Conservation (phyloP, 2,888 invertebrate species). For the Philereme vetulata region DNA sequence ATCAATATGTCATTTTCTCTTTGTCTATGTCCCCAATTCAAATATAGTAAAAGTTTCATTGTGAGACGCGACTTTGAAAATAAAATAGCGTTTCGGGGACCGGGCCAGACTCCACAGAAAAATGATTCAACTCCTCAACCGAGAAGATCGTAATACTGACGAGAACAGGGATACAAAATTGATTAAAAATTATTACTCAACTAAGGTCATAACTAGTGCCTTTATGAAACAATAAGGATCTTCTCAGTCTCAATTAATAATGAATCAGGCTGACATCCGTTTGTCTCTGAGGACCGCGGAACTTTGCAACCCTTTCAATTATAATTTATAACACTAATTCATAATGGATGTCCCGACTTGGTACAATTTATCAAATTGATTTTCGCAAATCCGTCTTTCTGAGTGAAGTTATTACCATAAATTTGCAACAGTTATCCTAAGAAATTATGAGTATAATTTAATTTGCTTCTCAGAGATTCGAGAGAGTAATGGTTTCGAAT, state of each 20-base stretch:
- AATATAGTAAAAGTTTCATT: too few species aligned
- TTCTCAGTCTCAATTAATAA: constrained; percentile 70
- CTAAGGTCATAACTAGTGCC: too few species aligned
- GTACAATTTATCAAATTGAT: constrained; percentile 81
- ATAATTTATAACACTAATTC: constrained; percentile 81
- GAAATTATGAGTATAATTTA: constrained; percentile 74
- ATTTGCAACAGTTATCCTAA: constrained; percentile 73
- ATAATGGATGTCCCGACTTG: constrained; percentile 74
- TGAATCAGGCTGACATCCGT: constrained; percentile 77
- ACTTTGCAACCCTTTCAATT: constrained; percentile 79
- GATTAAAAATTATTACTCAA: too few species aligned
- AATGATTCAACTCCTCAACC: too few species aligned
- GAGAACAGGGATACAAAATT: too few species aligned
- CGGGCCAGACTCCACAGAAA: too few species aligned
- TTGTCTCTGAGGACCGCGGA: constrained; percentile 68
- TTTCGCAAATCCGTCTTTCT: constrained; percentile 67
- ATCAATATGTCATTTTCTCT: too few species aligned
- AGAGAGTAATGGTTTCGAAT: constrained; percentile 43
- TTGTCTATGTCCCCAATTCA: too few species aligned
- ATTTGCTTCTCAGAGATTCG: constrained; percentile 50
- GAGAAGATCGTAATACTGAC: too few species aligned
- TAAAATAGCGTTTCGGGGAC: too few species aligned
- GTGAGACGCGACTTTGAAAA: too few species aligned
- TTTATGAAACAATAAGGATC: neutral
- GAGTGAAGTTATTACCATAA: constrained; percentile 68